phyloP scores from a whole-genome alignment of 2,113 vertebrate genomes.

The Panurus biarmicus region DNA sequence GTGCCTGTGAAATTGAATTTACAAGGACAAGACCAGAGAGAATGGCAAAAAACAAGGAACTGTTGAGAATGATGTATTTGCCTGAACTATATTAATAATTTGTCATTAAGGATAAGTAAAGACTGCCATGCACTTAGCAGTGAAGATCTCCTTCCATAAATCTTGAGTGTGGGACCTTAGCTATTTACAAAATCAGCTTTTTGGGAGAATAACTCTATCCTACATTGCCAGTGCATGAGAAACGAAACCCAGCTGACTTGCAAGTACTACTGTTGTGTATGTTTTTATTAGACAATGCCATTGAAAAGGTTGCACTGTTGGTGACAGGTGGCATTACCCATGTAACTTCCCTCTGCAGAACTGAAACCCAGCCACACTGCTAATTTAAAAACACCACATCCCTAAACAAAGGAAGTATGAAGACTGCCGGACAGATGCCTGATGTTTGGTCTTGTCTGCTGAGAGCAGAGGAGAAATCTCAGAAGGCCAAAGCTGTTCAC shows the following conservation, averaged over 20 bases:
- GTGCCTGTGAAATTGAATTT: slow-evolving; percentile 49
- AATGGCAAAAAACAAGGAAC: slow-evolving; percentile 1
- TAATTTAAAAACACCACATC: background rate
- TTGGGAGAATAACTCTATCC: background rate
- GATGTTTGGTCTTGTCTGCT: background rate
- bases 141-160: background rate
- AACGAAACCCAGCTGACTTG: background rate
- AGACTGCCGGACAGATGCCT: background rate
- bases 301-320: background rate
- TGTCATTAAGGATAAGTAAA: background rate
- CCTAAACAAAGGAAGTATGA: background rate
- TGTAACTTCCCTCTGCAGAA: background rate
- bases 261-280: background rate
- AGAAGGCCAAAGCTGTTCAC: background rate
- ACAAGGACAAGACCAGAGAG: slow-evolving; percentile 33
- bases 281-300: background rate
- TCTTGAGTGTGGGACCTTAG: background rate
- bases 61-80: background rate
- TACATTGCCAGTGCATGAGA: background rate
- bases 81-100: background rate
- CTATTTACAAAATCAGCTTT: background rate
- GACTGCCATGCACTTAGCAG: background rate
- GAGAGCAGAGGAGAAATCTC: background rate
- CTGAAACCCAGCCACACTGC: background rate
- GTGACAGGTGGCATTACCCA: background rate